Evolutionary conservation across 1,140 invertebrate species (phyloP).

Genomic region (Hypothenemus hampei): DNA sequence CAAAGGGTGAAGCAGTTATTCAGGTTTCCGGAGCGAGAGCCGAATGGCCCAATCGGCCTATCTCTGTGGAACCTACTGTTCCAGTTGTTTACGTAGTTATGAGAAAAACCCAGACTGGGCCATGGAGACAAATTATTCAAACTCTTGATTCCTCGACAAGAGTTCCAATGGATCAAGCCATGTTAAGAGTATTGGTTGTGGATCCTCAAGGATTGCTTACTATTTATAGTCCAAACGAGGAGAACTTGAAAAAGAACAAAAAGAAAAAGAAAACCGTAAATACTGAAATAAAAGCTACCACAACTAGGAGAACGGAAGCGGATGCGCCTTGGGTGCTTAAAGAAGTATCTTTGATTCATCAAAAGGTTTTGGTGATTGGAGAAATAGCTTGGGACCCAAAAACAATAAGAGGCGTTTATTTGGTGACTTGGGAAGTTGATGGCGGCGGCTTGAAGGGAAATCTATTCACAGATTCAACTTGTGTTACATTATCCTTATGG

Average conservation of each 20-base stretch:
- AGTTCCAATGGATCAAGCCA: slow-evolving; percentile 52
- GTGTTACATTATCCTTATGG: slow-evolving; percentile 72
- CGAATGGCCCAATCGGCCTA: slow-evolving; percentile 57
- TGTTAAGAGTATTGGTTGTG: slow-evolving; percentile 61
- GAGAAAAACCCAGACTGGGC: slow-evolving; percentile 54
- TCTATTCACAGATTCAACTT: slow-evolving; percentile 72
- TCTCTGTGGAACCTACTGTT: slow-evolving; percentile 44
- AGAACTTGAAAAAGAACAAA: slow-evolving; percentile 39
- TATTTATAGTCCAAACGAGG: slow-evolving; percentile 60
- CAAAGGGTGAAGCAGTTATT: slow-evolving; percentile 60
- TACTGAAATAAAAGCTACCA: slow-evolving; percentile 56
- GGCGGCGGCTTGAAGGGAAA: slow-evolving; percentile 78
- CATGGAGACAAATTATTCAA: slow-evolving; percentile 63
- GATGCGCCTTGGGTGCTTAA: slow-evolving; percentile 57
- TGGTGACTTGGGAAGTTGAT: slow-evolving; percentile 78
- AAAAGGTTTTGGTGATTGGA: slow-evolving; percentile 67
- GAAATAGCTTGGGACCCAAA: slow-evolving; percentile 70
- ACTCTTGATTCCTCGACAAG: slow-evolving; percentile 55
- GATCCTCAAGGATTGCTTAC: slow-evolving; percentile 60
- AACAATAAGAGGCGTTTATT: slow-evolving; percentile 60
- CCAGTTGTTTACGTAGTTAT: slow-evolving; percentile 66
- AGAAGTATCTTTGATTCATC: slow-evolving; percentile 63
- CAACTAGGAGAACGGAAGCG: slow-evolving; percentile 48
- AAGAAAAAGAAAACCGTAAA: slow-evolving; percentile 50
- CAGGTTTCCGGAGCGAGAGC: slow-evolving; percentile 53